These are phyloP conservation scores for Trichoplusia ni DNA, from an alignment of 1,140 invertebrate species.

Conservation along the genomic window DNA sequence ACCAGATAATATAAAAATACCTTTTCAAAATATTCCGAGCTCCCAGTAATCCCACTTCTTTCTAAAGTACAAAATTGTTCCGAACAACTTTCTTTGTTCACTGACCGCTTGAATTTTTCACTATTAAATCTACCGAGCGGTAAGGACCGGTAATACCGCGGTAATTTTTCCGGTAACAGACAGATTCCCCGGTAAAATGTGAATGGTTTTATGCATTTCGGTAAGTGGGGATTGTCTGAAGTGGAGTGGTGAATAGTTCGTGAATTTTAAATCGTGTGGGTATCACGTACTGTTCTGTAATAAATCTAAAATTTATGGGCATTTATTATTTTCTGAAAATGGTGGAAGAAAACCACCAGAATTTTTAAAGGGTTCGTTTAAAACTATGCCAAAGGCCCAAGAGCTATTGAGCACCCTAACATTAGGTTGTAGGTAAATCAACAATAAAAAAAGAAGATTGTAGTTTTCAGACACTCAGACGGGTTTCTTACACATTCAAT, in stretches of 20 bases:
- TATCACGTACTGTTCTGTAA: too few species aligned
- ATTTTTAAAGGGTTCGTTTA: too few species aligned
- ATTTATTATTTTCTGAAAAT: too few species aligned
- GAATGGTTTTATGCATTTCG: conserved; percentile 21
- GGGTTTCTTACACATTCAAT: too few species aligned
- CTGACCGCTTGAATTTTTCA: conserved; percentile 73
- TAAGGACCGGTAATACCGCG: conserved; percentile 18
- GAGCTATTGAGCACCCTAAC: too few species aligned
- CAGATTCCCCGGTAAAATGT: neutral
- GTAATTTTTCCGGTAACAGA: neutral
- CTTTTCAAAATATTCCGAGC: conserved; percentile 37
- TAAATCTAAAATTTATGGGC: too few species aligned
- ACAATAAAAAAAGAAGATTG: too few species aligned
- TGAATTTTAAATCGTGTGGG: neutral
- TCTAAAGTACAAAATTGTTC: conserved; percentile 75
- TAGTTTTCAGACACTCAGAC: too few species aligned
- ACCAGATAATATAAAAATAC: conserved; percentile 18
- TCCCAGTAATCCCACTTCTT: conserved; percentile 61
- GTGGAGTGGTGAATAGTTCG: neutral
- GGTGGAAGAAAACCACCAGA: too few species aligned
- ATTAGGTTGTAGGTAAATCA: too few species aligned
- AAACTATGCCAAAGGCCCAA: too few species aligned
- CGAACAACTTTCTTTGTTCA: conserved; percentile 69
- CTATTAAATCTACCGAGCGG: conserved; percentile 62
- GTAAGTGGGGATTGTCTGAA: conserved; percentile 35